phyloP scores from a whole-genome alignment of 2,797 vertebrate genomes.

The Merluccius polli region DNA sequence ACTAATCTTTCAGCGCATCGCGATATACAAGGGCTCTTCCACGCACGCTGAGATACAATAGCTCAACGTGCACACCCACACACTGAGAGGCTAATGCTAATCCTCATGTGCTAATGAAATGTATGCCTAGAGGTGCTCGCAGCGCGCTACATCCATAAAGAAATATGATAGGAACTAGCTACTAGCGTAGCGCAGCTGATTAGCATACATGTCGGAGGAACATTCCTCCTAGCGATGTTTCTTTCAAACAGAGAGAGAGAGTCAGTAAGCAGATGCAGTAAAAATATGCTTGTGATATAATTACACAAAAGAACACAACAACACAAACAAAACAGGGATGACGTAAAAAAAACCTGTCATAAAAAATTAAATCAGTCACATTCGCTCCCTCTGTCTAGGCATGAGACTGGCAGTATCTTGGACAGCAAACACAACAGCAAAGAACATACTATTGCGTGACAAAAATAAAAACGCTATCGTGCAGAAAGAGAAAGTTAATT shows the following conservation, averaged over 20 bases:
- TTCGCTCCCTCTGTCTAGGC: not conserved
- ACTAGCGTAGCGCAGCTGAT: slow-evolving; percentile 38
- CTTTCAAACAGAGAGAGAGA: slow-evolving; percentile 5
- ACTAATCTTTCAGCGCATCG: not conserved
- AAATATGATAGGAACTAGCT: slow-evolving; percentile 26
- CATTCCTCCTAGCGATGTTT: slow-evolving; percentile 28
- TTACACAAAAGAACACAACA: not conserved
- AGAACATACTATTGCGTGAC: not conserved
- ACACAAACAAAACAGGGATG: not conserved
- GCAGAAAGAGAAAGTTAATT: not conserved
- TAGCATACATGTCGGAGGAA: slow-evolving; percentile 52
- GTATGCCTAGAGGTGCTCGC: slow-evolving; percentile 39
- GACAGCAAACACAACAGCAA: not conserved
- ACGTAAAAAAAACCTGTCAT: not conserved
- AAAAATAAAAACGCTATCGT: not conserved
- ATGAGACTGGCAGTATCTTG: not conserved
- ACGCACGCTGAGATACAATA: not conserved
- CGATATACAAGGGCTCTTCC: not conserved
- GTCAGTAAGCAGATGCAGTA: slow-evolving; percentile 19
- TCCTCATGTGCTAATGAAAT: slow-evolving; percentile 45
- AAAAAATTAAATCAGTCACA: not conserved
- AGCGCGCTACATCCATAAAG: slow-evolving; percentile 35
- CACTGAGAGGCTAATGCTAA: slow-evolving; percentile 27
- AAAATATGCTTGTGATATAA: slow-evolving; percentile 27
- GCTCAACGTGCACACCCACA: not conserved